Base-by-base conservation (phyloP, 1,140 invertebrate species). In the Hylaeus anthracinus region DNA sequence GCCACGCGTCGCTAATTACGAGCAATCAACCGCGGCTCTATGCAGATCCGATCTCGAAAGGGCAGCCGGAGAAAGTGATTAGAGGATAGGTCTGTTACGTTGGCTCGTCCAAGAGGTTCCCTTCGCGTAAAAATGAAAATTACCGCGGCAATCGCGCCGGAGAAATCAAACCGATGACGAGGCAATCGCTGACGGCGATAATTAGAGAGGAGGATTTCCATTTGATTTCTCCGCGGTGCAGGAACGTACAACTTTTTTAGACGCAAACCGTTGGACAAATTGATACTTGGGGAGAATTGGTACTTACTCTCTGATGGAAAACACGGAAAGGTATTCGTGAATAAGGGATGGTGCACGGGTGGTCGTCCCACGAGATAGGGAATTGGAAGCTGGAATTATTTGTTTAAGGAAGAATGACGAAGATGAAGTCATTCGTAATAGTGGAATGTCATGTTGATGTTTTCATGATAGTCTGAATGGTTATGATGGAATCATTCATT, bases 1-100 rank as follows among this genome's bases (percentile, higher is more conserved):
- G 90, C 90, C 91, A 93, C 90, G 90, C 89, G 89, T 91, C 86
- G 88, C 91, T 93, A 93, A 93, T 93, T 92, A 91, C 91, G 85
- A 89, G 90, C 89, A 92, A 93, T 92, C 91, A 91, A 81, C 75
- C 80, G 70, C 75, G 82, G 75, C 76, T 79, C 89, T 90, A 92
- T 93, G 92, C 88, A 93, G 92, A 93, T 92, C 85, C 70, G 75
- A 26, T n/a, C 79, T 86, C 82, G 79, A 90, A 90, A 92, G 90
- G 89, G 86, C 89, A 88, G 83, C 79, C 81, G 89, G 88, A 85
- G 90, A 90, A 89, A 92, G 83, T 86, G 88, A 92, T 91, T 88
- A 84, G 85, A 82, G 72, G 88, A 91, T 92, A 81, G 84, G 85
- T 55, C 45, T 37, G 61, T 61, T 58, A 55, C 58, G 41, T 55